Evolutionary conservation across 2,797 vertebrate genomes (phyloP).

Genomic region (Margarornis squamiger): DNA sequence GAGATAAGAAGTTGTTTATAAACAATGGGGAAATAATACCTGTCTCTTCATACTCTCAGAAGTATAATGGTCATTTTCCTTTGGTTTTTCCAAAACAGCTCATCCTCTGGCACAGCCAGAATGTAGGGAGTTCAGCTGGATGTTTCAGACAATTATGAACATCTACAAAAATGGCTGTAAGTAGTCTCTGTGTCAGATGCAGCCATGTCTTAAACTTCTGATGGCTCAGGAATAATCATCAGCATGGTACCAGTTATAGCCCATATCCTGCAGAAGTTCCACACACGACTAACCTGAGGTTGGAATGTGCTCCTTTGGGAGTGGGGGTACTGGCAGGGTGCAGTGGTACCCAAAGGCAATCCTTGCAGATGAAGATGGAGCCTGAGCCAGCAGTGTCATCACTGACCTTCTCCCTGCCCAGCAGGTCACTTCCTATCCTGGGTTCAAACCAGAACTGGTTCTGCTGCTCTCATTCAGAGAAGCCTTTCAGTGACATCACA

Average conservation of each 20-base stretch:
- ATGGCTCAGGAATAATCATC: not conserved
- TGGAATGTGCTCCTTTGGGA: not conserved
- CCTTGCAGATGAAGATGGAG: not conserved
- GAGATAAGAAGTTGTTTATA: not conserved
- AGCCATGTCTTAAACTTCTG: not conserved
- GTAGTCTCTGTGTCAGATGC: not conserved
- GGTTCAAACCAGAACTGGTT: not conserved
- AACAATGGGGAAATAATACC: not conserved
- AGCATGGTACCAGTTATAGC: not conserved
- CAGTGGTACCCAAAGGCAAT: not conserved
- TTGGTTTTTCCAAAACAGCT: not conserved
- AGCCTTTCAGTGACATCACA: not conserved
- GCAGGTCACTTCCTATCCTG: not conserved
- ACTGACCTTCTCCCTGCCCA: not conserved
- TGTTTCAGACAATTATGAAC: not conserved
- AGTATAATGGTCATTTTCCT: not conserved
- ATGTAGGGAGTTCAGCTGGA: not conserved
- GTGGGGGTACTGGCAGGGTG: not conserved
- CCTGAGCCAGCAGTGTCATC: not conserved
- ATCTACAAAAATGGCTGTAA: not conserved
- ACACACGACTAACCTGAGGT: accelerated
- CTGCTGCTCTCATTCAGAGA: not conserved
- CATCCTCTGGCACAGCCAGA: not conserved
- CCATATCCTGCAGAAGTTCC: not conserved
- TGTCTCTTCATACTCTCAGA: not conserved